phyloP scores from a whole-genome alignment of 2,888 invertebrate genomes.

The Drosophila picticornis region DNA sequence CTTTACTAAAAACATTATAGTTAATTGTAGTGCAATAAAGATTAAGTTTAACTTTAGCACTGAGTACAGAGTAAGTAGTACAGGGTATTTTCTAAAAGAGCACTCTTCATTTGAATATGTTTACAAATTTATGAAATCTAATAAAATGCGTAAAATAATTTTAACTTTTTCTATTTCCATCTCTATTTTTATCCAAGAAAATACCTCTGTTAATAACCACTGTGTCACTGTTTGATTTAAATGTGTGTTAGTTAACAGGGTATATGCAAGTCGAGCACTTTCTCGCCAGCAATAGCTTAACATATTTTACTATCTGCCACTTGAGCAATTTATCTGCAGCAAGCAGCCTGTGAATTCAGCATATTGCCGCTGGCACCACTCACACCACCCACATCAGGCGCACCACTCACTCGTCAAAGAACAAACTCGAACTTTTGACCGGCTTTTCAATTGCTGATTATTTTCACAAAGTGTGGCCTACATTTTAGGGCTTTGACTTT shows the following conservation, averaged over 20 bases:
- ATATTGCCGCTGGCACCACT: background rate
- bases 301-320: conserved; percentile 27
- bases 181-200: too few relatives aligned
- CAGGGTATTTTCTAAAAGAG: background rate
- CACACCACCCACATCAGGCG: background rate
- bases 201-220: too few relatives aligned
- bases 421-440: conserved; percentile 16
- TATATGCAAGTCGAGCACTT: conserved; percentile 3
- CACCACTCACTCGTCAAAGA: conserved; percentile 1
- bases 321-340: conserved; percentile 70
- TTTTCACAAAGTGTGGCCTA: conserved; percentile 56
- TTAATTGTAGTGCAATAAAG: background rate
- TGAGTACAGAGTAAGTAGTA: background rate
- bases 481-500: conserved; percentile 48
- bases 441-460: conserved; percentile 37
- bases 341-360: conserved; percentile 28
- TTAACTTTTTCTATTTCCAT: background rate
- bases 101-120: background rate
- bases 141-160: background rate
- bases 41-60: background rate
- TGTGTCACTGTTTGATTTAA: background rate
- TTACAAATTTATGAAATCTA: background rate
- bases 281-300: background rate
- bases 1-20: background rate
- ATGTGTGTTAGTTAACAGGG: background rate